Conservation (phyloP, 2,888 invertebrate species). For the Polyploca ridens region DNA sequence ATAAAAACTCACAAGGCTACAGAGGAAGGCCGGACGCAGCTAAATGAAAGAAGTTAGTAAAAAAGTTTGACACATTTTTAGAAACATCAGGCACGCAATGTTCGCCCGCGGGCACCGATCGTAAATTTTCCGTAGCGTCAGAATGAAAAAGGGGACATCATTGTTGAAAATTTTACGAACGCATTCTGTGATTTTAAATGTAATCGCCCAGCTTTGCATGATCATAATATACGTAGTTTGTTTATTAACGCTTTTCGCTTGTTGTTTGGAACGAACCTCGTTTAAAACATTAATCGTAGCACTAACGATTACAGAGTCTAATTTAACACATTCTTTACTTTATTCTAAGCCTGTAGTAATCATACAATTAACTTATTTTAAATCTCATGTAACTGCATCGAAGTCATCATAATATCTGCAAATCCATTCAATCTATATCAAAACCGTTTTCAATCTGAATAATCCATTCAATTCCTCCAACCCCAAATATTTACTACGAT, state of each 20-base stretch:
- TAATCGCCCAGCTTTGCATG: slow-evolving; percentile 63
- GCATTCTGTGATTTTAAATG: slow-evolving; percentile 66
- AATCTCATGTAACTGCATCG: background rate
- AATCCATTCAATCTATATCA: slow-evolving; percentile 9
- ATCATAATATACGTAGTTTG: slow-evolving; percentile 44
- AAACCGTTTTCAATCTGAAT: slow-evolving; percentile 16
- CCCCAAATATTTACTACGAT: slow-evolving; percentile 48
- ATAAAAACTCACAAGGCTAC: slow-evolving; percentile 75
- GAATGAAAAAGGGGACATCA: slow-evolving; percentile 82
- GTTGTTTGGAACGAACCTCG: slow-evolving; percentile 8
- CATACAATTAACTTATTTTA: slow-evolving; percentile 2
- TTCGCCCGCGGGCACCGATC: slow-evolving; percentile 72
- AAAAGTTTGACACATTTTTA: slow-evolving; percentile 85
- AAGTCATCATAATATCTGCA: slow-evolving; percentile 6
- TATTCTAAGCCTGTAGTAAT: slow-evolving; percentile 23
- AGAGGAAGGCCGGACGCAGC: slow-evolving; percentile 76
- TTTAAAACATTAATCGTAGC: slow-evolving; percentile 11
- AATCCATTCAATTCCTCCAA: slow-evolving; percentile 32
- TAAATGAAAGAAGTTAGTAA: slow-evolving; percentile 84
- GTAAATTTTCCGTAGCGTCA: slow-evolving; percentile 82
- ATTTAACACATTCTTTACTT: slow-evolving; percentile 32
- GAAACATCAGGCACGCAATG: slow-evolving; percentile 82
- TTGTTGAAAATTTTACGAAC: slow-evolving; percentile 79
- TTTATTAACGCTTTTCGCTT: slow-evolving; percentile 24
- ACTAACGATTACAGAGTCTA: slow-evolving; percentile 21